Conservation (phyloP, 2,888 invertebrate genomes). For the Tineola bisselliella region DNA sequence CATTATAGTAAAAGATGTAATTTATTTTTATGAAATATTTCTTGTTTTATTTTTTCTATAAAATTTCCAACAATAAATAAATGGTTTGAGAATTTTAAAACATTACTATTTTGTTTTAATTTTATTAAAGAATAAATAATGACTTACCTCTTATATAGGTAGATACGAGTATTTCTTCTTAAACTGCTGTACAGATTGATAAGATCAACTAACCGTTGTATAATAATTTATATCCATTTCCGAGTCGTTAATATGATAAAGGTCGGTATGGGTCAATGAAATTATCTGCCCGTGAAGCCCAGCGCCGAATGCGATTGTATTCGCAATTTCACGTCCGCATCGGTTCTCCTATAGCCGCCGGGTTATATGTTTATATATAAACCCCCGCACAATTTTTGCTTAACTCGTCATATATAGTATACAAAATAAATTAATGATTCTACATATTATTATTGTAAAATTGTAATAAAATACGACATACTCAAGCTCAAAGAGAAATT, state of each 20-base stretch:
- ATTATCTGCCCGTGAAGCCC: background rate
- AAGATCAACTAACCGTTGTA: background rate
- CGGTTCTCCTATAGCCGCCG: background rate
- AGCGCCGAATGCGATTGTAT: background rate
- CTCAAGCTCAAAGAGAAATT: background rate
- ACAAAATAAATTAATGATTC: background rate
- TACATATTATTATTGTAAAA: background rate
- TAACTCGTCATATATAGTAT: background rate
- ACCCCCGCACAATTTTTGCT: background rate
- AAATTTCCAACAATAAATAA: too few relatives aligned
- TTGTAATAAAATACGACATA: background rate
- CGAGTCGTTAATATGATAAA: conserved; percentile 12
- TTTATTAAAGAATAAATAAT: too few relatives aligned
- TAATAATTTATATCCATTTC: conserved; percentile 12
- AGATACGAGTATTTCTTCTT: too few relatives aligned
- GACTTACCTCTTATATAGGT: too few relatives aligned
- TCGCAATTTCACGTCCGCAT: conserved; percentile 1
- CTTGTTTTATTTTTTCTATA: too few relatives aligned
- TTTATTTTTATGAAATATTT: too few relatives aligned
- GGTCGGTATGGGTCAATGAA: conserved; percentile 13
- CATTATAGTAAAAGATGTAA: too few relatives aligned
- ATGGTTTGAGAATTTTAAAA: too few relatives aligned
- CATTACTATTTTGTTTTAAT: too few relatives aligned
- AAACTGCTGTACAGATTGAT: background rate
- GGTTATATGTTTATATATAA: background rate